Evolutionary conservation across 2,888 invertebrate species (phyloP), one percentile per base, ranked within the genome.

Genomic region (Phyllotreta cruciferae): DNA sequence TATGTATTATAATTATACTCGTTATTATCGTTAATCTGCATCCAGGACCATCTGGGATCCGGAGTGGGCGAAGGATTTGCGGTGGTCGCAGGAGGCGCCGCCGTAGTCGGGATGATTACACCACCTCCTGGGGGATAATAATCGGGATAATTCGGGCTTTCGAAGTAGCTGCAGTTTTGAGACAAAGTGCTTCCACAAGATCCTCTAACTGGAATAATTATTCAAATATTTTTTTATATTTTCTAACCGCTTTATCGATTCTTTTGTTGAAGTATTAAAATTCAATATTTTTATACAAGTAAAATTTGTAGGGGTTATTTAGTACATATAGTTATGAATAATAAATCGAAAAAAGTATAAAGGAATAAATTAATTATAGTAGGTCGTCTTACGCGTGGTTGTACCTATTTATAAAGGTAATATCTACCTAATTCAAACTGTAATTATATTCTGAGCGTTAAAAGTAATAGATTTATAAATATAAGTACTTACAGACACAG

Each of bases 401-500:
- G 24, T 24, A 24, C 24, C 24, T 24, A 24, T 24, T 24, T 24
- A 24, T 24, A 24, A 3, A 24, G 24, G 24, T 24, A 24, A 24
- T 24, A 24, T 4, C 24, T 3, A 24, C 24, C 24, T 3, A 24
- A 24, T 24, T 3, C 1, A 24, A 24, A 24, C 24, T 24, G 24
- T 24, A 24, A 24, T 24, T 24, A 24, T 1, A 24, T 4, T 24
- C 41, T 38, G 42, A 52, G 11, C 9, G 36, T 6, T 39, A 3
- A 50, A 9, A 39, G 14, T 63, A 38, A 37, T n/a, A 10, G 3
- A 3, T 41, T 41, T 41, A 41, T 6, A 39, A 50, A n/a, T n/a
- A n/a, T n/a, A n/a, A n/a, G n/a, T 70, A 86, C 90, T 88, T 84
- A 91, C 91, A 88, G 66, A 90, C 84, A 75, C 92, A 92, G 75